Base-by-base conservation (phyloP, 2,113 vertebrate species). In the Urocynchramus pylzowi region DNA sequence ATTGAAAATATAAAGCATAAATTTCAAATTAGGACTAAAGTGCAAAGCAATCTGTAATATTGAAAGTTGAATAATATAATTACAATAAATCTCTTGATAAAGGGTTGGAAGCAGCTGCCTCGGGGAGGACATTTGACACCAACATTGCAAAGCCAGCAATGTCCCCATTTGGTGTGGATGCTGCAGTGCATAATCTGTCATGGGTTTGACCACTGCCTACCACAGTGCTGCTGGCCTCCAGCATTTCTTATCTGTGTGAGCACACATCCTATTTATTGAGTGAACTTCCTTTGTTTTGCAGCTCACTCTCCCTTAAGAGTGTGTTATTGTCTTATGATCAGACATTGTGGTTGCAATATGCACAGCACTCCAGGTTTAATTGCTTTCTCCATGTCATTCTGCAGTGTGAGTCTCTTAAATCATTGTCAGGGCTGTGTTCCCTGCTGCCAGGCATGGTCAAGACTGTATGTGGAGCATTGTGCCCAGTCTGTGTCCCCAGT, bases 311-410 rank as follows among this genome's bases (percentile, higher is more conserved):
- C 56, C 44, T 50, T 85, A 22, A 1, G 35, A 42, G n/a, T 15
- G 11, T 74, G 39, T 87, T 71, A n/a, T 10, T 2, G 1, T 35
- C 12, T 81, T 45, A 11, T 31, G 44, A 53, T 73, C 5, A 1
- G 39, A 23, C 1, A 0, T 16, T 0, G 0, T 3, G 5, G 26
- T 10, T 76, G 44, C 59, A 65, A 59, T 23, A 30, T 16, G 39
- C 1, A 0, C 52, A 5, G 1, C 30, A 15, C 13, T 54, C 50
- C 60, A 50, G 9, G 54, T 87, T 87, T 59, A 78, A 93, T 80
- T 86, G 65, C 35, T 75, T 88, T 83, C 60, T 67, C 57, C 0
- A 0, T 28, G 39, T 85, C 67, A 60, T 60, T 88, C 41, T 1
- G 0, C 85, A 82, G 61, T 68, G 22, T 70, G 52, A 78, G 30